phyloP scores from a whole-genome alignment of 2,113 vertebrate genomes.

The Dendropsophus ebraccatus region DNA sequence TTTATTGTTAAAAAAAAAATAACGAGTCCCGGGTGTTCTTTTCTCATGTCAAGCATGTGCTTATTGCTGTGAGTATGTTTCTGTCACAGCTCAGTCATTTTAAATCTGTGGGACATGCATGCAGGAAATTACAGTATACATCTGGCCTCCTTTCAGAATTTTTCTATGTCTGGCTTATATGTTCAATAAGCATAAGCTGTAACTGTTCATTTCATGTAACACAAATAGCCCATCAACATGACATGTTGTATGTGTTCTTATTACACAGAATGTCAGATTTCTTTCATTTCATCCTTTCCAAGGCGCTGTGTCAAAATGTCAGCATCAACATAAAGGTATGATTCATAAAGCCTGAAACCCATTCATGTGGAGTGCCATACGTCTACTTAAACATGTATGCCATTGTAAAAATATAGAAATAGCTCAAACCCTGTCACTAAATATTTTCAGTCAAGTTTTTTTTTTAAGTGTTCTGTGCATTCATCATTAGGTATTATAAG shows the following conservation, averaged over 20 bases:
- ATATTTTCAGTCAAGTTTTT: background rate
- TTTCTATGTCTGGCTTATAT: background rate
- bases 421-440: background rate
- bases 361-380: background rate
- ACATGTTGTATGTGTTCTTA: conserved; percentile 32
- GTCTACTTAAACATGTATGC: background rate
- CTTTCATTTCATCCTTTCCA: conserved; percentile 6
- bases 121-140: conserved; percentile 1
- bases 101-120: background rate
- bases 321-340: conserved; percentile 23
- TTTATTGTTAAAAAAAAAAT: too few relatives aligned
- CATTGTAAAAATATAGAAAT: background rate
- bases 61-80: background rate
- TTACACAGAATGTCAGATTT: conserved; percentile 21
- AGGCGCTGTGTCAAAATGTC: conserved; percentile 20
- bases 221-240: conserved; percentile 21
- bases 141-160: conserved; percentile 1
- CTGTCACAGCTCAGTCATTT: conserved; percentile 15
- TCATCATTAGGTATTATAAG: too few relatives aligned
- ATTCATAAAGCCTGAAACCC: conserved; percentile 7
- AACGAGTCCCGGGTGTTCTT: background rate
- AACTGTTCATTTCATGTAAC: conserved; percentile 22
- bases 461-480: background rate
- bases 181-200: conserved; percentile 7
- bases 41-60: background rate